These are phyloP conservation scores for Pterocles gutturalis DNA, from an alignment of 2,113 vertebrate genomes.

Conservation along the genomic window DNA sequence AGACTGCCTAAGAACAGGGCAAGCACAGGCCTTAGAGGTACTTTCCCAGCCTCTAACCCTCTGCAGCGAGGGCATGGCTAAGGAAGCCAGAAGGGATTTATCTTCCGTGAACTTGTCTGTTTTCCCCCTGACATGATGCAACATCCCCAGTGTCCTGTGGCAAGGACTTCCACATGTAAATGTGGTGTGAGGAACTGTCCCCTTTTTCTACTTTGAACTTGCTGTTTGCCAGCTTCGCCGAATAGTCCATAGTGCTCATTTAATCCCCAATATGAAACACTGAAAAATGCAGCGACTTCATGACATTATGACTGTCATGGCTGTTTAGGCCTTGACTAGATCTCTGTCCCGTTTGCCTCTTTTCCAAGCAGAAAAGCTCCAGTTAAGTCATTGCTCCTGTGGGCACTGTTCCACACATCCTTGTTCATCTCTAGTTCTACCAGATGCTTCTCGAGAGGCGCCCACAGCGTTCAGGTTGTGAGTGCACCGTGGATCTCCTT, in stretches of 20 bases:
- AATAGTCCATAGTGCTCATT: background rate
- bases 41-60: background rate
- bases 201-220: background rate
- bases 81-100: background rate
- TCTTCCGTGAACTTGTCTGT: background rate
- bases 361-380: background rate
- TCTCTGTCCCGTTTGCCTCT: background rate
- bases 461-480: background rate
- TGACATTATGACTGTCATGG: background rate
- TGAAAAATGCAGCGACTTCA: background rate
- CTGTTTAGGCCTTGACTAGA: background rate
- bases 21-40: background rate
- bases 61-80: background rate
- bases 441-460: background rate
- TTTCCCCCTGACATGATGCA: rapidly evolving
- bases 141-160: background rate
- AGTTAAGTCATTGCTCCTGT: background rate
- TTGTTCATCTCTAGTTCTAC: background rate
- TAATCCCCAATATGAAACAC: background rate
- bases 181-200: background rate
- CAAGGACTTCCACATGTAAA: background rate
- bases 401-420: background rate
- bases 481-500: background rate
- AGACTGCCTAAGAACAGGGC: background rate
- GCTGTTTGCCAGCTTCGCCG: background rate